phyloP scores from a whole-genome alignment of 2,113 vertebrate species.

The Cyprinus carpio region DNA sequence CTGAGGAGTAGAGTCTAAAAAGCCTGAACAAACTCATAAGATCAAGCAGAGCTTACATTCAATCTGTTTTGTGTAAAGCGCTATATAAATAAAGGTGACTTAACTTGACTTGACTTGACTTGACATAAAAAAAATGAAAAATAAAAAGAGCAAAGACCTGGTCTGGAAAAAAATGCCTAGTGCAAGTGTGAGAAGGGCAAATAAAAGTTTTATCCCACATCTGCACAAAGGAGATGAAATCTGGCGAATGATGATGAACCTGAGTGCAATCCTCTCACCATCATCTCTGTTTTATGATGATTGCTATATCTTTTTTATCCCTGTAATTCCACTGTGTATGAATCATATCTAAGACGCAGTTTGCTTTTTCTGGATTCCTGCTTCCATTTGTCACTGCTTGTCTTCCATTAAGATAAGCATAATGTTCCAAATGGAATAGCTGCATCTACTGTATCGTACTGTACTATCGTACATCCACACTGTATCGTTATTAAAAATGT shows the following conservation, averaged over 20 bases:
- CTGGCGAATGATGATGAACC: conserved; percentile 9
- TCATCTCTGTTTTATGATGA: conserved; percentile 18
- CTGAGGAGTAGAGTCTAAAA: neutral
- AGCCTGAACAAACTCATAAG: neutral
- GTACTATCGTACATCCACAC: too few species aligned
- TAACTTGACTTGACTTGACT: too few species aligned
- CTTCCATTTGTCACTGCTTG: conserved; percentile 27
- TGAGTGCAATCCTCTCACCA: neutral
- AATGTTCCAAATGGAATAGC: neutral
- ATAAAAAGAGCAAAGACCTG: neutral
- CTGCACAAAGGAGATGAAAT: conserved; percentile 23
- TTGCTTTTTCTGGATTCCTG: conserved; percentile 8
- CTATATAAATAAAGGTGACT: too few species aligned
- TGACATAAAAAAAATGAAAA: neutral
- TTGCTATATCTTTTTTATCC: neutral
- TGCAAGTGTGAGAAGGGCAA: neutral
- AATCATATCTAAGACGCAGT: neutral
- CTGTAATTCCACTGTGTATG: conserved; percentile 11
- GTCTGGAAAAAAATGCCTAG: neutral
- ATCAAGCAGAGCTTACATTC: neutral
- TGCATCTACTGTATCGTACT: neutral
- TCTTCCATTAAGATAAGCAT: neutral
- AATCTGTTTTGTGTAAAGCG: too few species aligned
- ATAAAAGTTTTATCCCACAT: neutral
- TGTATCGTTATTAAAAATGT: neutral